Evolutionary conservation across 2,113 vertebrate species (phyloP), one percentile per base, ranked within the genome.

Genomic region (Pelmatolapia mariae): DNA sequence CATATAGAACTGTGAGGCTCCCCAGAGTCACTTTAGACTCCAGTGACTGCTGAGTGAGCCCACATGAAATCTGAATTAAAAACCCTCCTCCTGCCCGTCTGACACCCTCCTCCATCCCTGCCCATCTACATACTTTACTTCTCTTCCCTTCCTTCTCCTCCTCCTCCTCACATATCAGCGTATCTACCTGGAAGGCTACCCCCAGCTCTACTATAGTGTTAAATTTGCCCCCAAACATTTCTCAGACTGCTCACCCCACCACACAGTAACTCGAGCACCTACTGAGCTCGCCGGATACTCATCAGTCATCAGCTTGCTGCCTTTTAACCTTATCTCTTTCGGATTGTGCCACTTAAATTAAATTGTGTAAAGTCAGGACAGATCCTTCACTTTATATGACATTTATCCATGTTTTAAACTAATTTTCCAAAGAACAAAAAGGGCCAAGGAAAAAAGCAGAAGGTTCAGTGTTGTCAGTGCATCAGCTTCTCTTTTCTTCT

Each of bases 1-100:
- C 98, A 99, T 99, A 99, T 99, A 99, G 98, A 99, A 99, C 98
- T 98, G 97, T 97, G 97, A 97, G 97, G 97, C 97, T 99, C 98
- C 98, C 98, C 97, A 97, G 98, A 99, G 98, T 98, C 98, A 98
- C 98, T 98, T 98, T 98, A 98, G 98, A 99, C 98, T 97, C 96
- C 96, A 97, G 97, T 97, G 97, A 97, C 98, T 99, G 98, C 98
- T 98, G 98, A 99, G 98, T 97, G 97, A 97, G 97, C 94, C 97
- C 97, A 98, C 98, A 98, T 98, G 98, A 99, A 98, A 99, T 98
- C 97, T 98, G 97, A 99, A 99, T 98, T 98, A 98, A 98, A 98
- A 97, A 97, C 97, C 97, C 96, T 89, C 91, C 80, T 78, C 86
- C 89, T 81, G 87, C 89, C 88, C 87, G 84, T 83, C 92, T 87